These are phyloP conservation scores for Polyommatus iphigenia DNA, from an alignment of 2,888 invertebrate genomes.

Conservation along the genomic window DNA sequence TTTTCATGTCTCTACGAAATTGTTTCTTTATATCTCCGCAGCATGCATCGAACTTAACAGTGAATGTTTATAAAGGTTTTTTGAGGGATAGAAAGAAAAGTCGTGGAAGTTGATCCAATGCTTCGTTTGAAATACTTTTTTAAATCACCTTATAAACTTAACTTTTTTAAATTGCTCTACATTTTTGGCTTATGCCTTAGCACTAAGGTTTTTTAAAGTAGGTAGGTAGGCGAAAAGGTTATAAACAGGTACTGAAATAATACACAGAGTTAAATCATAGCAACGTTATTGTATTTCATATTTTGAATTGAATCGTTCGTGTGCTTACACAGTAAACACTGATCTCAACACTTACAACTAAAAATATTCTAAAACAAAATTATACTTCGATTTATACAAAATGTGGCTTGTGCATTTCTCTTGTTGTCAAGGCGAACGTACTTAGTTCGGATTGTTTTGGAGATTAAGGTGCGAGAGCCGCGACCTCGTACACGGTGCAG, in stretches of 20 bases:
- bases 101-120: no score
- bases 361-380: constrained; percentile 83
- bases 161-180: background rate
- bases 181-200: background rate
- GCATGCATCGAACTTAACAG: background rate
- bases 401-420: constrained; percentile 75
- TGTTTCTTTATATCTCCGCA: background rate
- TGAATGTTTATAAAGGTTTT: no score
- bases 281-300: constrained; percentile 85
- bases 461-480: constrained; percentile 60
- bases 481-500: constrained; percentile 5
- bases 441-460: constrained; percentile 57
- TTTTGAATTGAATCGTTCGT: constrained; percentile 84
- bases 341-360: constrained; percentile 85
- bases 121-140: background rate
- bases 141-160: no score
- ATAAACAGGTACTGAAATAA: constrained; percentile 51
- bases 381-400: constrained; percentile 67
- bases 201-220: no score
- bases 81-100: no score
- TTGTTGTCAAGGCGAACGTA: constrained; percentile 62
- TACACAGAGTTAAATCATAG: constrained; percentile 76
- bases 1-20: background rate
- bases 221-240: no score
- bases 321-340: constrained; percentile 87